Conservation (phyloP, 2,888 invertebrate species). For the Drosophila fungiperda region DNA sequence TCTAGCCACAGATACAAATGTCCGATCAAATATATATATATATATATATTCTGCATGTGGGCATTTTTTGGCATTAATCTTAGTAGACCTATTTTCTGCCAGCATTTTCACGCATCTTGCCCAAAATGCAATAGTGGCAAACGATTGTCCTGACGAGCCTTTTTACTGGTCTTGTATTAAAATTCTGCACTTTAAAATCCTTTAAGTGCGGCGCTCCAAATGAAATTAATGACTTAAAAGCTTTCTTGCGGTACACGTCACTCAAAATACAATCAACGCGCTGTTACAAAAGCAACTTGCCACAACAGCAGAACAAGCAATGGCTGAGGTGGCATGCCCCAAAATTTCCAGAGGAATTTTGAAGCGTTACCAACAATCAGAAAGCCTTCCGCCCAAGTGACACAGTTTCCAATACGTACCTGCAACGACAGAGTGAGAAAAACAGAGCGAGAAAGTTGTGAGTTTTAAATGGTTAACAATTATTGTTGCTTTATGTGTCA, state of each 20-base stretch:
- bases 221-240: constrained; percentile 82
- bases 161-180: constrained; percentile 40
- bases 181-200: constrained; percentile 74
- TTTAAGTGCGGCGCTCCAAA: constrained; percentile 65
- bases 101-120: constrained; percentile 70
- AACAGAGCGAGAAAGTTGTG: too few relatives aligned
- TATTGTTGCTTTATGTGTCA: constrained; percentile 74
- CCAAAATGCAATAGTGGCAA: constrained; percentile 42
- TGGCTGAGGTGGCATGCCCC: constrained; percentile 24
- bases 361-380: constrained; percentile 62
- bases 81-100: constrained; percentile 68
- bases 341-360: constrained; percentile 58
- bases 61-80: constrained; percentile 66
- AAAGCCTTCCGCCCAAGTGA: constrained; percentile 49
- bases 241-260: constrained; percentile 82
- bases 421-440: constrained; percentile 39
- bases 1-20: constrained; percentile 10
- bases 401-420: constrained; percentile 48
- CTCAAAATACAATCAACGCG: constrained; percentile 76
- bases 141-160: constrained; percentile 4
- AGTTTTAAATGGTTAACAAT: constrained; percentile 33
- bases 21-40: not conserved
- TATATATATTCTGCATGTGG: not conserved
- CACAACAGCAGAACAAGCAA: constrained; percentile 18
- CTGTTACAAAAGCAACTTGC: constrained; percentile 40